phyloP scores from a whole-genome alignment of 1,140 invertebrate species.

The Rhopalosiphum padi region DNA sequence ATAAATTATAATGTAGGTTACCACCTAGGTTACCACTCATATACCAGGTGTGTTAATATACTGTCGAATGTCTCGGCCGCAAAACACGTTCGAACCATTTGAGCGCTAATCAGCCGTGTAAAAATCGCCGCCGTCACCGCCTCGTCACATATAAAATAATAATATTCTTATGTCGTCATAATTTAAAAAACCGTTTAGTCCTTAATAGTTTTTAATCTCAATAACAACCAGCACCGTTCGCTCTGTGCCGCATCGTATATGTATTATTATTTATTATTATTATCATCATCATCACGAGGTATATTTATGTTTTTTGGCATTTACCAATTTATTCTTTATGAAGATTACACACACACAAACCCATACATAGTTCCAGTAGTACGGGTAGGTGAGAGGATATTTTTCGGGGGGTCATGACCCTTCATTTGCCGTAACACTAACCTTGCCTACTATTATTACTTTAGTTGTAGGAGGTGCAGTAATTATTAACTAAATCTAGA shows the following conservation, averaged over 20 bases:
- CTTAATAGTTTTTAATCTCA: neutral
- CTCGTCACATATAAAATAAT: neutral
- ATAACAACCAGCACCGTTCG: neutral
- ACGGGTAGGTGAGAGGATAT: no score
- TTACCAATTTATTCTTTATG: no score
- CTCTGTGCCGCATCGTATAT: neutral
- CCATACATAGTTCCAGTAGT: no score
- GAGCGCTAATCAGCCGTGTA: conserved; percentile 1
- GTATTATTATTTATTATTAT: neutral
- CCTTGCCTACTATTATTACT: no score
- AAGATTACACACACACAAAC: no score
- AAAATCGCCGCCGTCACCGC: conserved; percentile 4
- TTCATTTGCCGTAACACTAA: no score
- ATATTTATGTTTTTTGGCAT: no score
- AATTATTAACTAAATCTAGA: no score
- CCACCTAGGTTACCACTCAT: neutral
- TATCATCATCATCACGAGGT: no score
- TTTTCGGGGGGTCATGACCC: no score
- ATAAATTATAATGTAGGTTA: neutral
- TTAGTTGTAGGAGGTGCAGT: no score
- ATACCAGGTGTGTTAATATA: neutral
- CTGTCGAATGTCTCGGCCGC: neutral
- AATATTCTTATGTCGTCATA: conserved; percentile 3
- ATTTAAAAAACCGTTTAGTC: neutral
- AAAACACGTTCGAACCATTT: neutral